Percentiles rank a stretch among this genome's conserved stretches.
Conservation (phyloP, 2,113 vertebrate species). For the Sporophila hypoxantha region DNA sequence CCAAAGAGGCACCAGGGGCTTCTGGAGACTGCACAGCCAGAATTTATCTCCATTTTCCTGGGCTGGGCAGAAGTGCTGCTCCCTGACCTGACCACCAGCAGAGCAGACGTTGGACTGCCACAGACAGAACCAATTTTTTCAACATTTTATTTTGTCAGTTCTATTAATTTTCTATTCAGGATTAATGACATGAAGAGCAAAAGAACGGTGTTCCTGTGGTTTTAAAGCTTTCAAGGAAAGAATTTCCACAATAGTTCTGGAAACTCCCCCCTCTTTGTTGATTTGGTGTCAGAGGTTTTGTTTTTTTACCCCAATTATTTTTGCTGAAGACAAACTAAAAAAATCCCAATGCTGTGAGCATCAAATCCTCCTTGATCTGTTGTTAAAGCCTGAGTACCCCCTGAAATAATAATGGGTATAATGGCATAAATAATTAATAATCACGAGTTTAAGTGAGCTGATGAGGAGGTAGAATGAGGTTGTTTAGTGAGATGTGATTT, state of each 20-base stretch:
- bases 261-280: not conserved
- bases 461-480: constrained; percentile 3
- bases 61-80: not conserved
- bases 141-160: too few relatives aligned
- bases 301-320: not conserved
- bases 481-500: not conserved
- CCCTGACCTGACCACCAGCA: not conserved
- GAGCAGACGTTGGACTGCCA: not conserved
- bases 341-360: not conserved
- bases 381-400: constrained; percentile 21
- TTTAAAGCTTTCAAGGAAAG: not conserved
- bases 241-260: not conserved
- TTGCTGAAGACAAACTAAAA: not conserved
- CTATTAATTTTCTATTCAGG: not conserved
- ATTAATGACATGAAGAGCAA: not conserved
- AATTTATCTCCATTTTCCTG: not conserved
- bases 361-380: constrained; percentile 44
- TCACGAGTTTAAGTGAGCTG: constrained; percentile 56
- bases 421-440: constrained; percentile 61
- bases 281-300: not conserved
- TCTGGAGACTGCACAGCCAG: not conserved
- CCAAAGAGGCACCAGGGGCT: not conserved
- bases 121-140: not conserved
- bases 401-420: constrained; percentile 61
- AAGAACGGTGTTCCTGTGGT: not conserved